A percentile compares a stretch with the other conserved stretches of the same genome.
Conservation (phyloP, 2,888 invertebrate species). For the Pantelozetes paolii region DNA sequence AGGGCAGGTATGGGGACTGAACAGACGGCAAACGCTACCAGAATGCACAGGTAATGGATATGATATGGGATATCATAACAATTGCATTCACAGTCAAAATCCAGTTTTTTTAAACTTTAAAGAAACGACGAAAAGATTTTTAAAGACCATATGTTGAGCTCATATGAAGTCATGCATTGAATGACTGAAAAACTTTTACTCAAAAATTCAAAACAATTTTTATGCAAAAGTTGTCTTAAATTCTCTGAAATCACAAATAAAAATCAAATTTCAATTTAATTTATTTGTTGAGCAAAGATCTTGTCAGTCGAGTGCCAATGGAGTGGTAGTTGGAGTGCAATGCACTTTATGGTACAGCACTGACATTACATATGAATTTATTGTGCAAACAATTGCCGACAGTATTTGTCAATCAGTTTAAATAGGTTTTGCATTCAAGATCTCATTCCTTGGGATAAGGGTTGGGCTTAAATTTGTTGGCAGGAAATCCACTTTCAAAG, state of each 20-base stretch:
- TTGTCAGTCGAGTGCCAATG: conserved; percentile 2
- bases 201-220: not conserved
- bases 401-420: conserved; percentile 16
- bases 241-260: not conserved
- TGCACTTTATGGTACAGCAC: conserved; percentile 27
- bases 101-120: not conserved
- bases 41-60: not conserved
- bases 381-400: not conserved
- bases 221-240: conserved; percentile 1
- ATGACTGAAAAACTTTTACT: not conserved
- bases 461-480: not conserved
- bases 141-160: conserved; percentile 3
- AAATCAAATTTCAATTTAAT: not conserved
- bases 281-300: conserved; percentile 6
- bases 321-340: not conserved
- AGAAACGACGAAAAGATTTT: not conserved
- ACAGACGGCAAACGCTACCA: not conserved
- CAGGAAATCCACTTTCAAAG: not conserved
- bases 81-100: not conserved
- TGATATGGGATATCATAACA: not conserved
- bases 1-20: not conserved
- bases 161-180: not conserved
- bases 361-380: not conserved
- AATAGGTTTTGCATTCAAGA: not conserved
- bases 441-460: not conserved